Percentiles rank a stretch among this genome's conserved stretches.
Conservation (phyloP, 1,140 invertebrate genomes). For the Hylyphantes graminicola region DNA sequence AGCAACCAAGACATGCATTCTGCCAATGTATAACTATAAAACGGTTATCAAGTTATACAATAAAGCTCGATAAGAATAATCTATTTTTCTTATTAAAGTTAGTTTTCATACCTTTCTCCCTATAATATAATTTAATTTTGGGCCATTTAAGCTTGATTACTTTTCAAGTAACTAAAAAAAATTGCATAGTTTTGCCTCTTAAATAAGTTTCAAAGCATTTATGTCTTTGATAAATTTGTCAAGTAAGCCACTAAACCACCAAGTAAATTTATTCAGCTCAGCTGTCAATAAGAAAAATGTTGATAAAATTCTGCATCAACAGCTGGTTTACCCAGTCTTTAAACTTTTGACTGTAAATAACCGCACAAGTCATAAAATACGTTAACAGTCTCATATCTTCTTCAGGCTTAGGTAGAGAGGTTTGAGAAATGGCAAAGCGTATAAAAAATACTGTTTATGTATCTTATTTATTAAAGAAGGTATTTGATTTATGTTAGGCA, state of each 20-base stretch:
- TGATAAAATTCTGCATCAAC: slow-evolving; percentile 33
- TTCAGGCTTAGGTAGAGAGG: slow-evolving; percentile 5
- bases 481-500: slow-evolving; percentile 38
- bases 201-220: too few species aligned
- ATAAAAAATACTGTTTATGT: slow-evolving; percentile 6
- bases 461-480: slow-evolving; percentile 31
- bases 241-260: too few species aligned
- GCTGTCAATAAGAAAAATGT: slow-evolving; percentile 18
- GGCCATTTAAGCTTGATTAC: not conserved
- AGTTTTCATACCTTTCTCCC: too few species aligned
- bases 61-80: too few species aligned
- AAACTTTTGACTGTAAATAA: slow-evolving; percentile 36
- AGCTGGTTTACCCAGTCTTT: not conserved
- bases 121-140: not conserved
- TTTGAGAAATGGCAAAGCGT: slow-evolving; percentile 31
- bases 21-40: too few species aligned
- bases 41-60: too few species aligned
- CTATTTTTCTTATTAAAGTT: too few species aligned
- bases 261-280: not conserved
- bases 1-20: too few species aligned
- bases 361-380: slow-evolving; percentile 46
- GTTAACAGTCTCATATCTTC: slow-evolving; percentile 43
- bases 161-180: too few species aligned
- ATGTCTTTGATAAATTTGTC: too few species aligned
- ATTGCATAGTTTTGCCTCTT: too few species aligned